Base-by-base conservation (phyloP, 37 sponge, comb jelly and placozoan genomes). In the Chondrosia reniformis region DNA sequence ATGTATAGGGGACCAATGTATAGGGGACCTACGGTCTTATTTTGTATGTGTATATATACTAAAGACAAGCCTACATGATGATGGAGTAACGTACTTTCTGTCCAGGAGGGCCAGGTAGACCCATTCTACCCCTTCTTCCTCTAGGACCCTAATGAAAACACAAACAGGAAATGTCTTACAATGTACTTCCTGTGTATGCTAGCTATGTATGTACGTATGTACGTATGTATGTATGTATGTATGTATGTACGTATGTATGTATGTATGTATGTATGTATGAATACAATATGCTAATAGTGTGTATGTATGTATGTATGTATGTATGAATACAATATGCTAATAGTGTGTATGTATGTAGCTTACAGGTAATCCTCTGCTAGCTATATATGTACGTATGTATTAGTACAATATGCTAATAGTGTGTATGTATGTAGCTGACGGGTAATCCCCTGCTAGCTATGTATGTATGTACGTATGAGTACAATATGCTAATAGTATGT, bases 91-190 rank as follows among this genome's bases (percentile, higher is more conserved):
- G n/a, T n/a, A n/a, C n/a, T n/a, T 34, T 31, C 36, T 33, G 5
- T 31, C 67, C 67, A 36, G 67, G 39, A 30, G 36, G 37, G 8
- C 67, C 67, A 66, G 67, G 38, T 4, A 30, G 31, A 5, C 67
- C 67, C 67, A 66, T 28, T 66, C 31, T 36, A 3, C 67, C 67
- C 30, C 67, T 12, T 33, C 67, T 31, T 33, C 67, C 67, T 30
- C 67, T 22, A 8, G 7, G 67, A 33, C 67, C 67, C 67, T 66
- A 66, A 66, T 36, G 30, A 6, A 32, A 30, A 6, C 15, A 30
- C n/a, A 30, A 59, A 19, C 6, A 30, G 28, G 28, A 5, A 59
- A 59, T 49, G 15, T 49, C 52, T 49, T 15, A 19, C 52, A 19
- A 10, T 49, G 15, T 49, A n/a, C 52, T 49, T 15, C 15, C 52